Evolutionary conservation across 2,113 vertebrate species (phyloP).

Genomic region (Rattus rattus): DNA sequence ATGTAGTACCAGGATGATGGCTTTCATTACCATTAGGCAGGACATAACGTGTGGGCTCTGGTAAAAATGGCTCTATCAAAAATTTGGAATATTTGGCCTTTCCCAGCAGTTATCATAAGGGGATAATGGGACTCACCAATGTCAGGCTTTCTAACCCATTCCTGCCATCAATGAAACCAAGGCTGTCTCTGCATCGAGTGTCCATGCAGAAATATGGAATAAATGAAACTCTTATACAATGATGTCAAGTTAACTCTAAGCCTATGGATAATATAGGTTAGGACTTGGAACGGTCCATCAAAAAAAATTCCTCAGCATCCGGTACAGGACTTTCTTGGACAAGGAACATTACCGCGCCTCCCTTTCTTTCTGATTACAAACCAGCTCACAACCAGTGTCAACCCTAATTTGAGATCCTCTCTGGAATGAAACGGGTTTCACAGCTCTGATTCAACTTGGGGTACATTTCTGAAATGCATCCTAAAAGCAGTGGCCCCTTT

Average conservation of each 20-base stretch:
- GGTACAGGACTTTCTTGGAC: not conserved
- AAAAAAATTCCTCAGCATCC: not conserved
- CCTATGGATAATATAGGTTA: not conserved
- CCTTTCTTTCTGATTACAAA: not conserved
- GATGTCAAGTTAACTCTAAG: not conserved
- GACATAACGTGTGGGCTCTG: not conserved
- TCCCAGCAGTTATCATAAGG: not conserved
- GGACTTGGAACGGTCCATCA: not conserved
- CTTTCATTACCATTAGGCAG: not conserved
- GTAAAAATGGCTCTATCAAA: not conserved
- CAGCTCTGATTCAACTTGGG: not conserved
- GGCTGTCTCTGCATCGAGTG: not conserved
- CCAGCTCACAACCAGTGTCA: not conserved
- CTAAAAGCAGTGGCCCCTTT: not conserved
- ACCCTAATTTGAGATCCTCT: not conserved
- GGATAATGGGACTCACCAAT: not conserved
- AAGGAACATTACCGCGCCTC: not conserved
- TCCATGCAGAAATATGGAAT: not conserved
- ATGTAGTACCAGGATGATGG: not conserved
- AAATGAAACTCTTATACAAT: not conserved
- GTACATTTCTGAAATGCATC: not conserved
- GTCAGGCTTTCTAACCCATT: not conserved
- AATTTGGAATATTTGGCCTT: not conserved
- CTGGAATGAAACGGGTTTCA: not conserved
- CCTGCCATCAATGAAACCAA: not conserved